Evolutionary conservation across 2,888 invertebrate genomes (phyloP).

Genomic region (Coelopa pilipes): DNA sequence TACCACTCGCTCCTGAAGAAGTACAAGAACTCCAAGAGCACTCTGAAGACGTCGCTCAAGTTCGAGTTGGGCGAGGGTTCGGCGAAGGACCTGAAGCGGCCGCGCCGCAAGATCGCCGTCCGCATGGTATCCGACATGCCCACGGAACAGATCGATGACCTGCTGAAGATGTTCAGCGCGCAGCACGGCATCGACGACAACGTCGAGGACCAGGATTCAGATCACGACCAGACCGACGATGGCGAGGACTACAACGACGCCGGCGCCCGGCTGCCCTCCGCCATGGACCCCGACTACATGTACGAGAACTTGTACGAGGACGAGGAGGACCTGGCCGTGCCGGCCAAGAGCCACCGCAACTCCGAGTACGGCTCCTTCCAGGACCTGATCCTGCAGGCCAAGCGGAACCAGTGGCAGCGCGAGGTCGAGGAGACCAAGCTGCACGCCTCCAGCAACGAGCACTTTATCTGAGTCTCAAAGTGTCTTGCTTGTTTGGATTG

Average conservation of each 20-base stretch:
- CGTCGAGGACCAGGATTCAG: constrained; percentile 37
- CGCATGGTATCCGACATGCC: constrained; percentile 58
- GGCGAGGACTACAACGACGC: constrained; percentile 42
- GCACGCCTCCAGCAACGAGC: constrained; percentile 5
- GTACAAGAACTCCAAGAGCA: constrained; percentile 46
- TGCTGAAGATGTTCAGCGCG: constrained; percentile 53
- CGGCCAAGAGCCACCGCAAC: constrained; percentile 52
- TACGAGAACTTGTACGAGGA: constrained; percentile 59
- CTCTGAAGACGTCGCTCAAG: constrained; percentile 54
- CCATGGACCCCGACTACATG: constrained; percentile 49
- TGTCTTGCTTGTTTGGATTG: not conserved
- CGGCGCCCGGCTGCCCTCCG: constrained; percentile 38
- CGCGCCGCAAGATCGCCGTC: constrained; percentile 55
- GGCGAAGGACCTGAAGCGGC: constrained; percentile 48
- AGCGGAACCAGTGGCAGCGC: constrained; percentile 49
- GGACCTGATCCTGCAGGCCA: constrained; percentile 57
- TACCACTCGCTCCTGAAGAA: constrained; percentile 48
- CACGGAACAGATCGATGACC: constrained; percentile 52
- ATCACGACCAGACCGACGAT: constrained; percentile 36
- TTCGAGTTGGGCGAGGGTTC: constrained; percentile 52
- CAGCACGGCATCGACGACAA: constrained; percentile 47
- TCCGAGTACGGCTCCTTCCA: constrained; percentile 57
- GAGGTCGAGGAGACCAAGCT: constrained; percentile 31
- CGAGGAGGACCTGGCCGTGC: constrained; percentile 52
- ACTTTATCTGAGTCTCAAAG: constrained; percentile 14